Evolutionary conservation across 2,888 invertebrate genomes (phyloP).

Genomic region (Aporophyla nigra): DNA sequence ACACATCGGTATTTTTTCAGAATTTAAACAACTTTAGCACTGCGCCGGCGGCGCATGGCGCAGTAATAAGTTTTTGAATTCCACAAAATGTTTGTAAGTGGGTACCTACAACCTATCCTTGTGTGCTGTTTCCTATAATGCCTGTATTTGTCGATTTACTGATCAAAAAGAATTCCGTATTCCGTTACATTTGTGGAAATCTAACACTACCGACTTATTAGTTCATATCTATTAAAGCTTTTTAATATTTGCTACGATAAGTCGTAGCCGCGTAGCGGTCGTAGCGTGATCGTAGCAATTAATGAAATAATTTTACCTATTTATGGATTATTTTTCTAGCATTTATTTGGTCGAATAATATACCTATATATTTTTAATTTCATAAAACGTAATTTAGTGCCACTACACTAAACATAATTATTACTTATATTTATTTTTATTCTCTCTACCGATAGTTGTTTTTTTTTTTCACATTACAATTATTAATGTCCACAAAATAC

Average conservation of each 20-base stretch:
- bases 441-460: no score
- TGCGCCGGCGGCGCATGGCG: background rate
- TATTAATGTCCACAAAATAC: background rate
- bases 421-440: no score
- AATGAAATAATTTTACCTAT: background rate
- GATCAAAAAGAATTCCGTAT: background rate
- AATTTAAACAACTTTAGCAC: background rate
- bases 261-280: slow-evolving; percentile 41
- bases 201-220: background rate
- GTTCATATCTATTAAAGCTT: no score
- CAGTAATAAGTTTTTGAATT: background rate
- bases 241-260: slow-evolving; percentile 32
- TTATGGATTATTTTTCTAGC: background rate
- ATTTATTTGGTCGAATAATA: background rate
- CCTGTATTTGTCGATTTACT: background rate
- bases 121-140: background rate
- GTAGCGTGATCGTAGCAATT: slow-evolving; percentile 23
- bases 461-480: background rate
- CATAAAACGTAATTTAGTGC: background rate
- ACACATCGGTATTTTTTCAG: background rate
- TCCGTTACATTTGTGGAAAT: background rate
- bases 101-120: background rate
- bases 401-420: no score
- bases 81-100: background rate
- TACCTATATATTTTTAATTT: no score